These are phyloP conservation scores for Hemibagrus wyckioides DNA, from an alignment of 2,113 vertebrate genomes.

Conservation along the genomic window DNA sequence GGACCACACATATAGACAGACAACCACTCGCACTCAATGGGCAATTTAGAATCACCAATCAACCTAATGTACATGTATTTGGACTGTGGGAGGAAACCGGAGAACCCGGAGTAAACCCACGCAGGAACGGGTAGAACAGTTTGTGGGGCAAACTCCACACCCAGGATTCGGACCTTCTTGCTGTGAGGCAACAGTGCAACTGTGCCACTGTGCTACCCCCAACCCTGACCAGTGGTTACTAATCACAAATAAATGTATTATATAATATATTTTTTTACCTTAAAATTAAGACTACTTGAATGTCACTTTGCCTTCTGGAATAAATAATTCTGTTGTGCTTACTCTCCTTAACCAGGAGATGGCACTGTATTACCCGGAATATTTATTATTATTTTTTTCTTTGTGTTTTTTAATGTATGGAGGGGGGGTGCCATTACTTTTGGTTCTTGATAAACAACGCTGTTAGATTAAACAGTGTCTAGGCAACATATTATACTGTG, in stretches of 20 bases:
- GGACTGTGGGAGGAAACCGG: too few relatives aligned
- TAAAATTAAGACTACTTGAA: neutral
- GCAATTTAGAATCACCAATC: too few relatives aligned
- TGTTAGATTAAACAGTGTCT: neutral
- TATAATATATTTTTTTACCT: too few relatives aligned
- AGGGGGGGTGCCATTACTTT: neutral
- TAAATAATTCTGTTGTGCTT: neutral
- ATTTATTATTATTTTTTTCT: neutral
- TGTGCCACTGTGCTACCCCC: too few relatives aligned
- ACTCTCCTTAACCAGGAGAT: neutral
- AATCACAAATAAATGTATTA: neutral
- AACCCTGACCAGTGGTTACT: neutral
- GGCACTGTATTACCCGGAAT: neutral
- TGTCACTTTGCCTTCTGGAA: neutral
- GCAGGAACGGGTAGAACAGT: too few relatives aligned
- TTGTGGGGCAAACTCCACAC: too few relatives aligned
- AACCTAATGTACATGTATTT: too few relatives aligned
- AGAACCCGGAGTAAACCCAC: too few relatives aligned
- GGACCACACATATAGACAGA: too few relatives aligned
- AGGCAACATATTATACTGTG: neutral
- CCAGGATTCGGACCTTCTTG: too few relatives aligned
- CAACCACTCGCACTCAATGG: too few relatives aligned
- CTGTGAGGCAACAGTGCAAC: too few relatives aligned
- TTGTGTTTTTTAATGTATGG: neutral
- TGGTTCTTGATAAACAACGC: neutral